Conservation (phyloP, 2,113 vertebrate species). For the Otis tarda region DNA sequence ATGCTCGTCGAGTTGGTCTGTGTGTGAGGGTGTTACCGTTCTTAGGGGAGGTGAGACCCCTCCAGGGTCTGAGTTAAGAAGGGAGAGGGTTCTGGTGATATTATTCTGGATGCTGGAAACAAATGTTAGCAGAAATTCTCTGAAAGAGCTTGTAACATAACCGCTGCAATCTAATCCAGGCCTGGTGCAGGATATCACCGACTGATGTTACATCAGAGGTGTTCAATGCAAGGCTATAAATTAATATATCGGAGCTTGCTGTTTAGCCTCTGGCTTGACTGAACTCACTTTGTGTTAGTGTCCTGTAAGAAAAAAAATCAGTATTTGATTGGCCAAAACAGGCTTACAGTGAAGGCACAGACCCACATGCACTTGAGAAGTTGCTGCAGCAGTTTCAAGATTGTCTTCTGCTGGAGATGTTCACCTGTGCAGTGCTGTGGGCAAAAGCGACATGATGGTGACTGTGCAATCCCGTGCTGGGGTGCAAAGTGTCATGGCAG, state of each 20-base stretch:
- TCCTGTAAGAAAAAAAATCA: neutral
- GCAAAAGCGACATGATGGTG: neutral
- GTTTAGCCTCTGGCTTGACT: neutral
- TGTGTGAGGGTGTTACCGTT: neutral
- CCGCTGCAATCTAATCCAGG: neutral
- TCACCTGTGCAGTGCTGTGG: neutral
- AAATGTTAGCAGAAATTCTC: neutral
- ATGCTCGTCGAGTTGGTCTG: neutral
- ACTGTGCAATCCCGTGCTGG: neutral
- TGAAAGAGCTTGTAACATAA: neutral
- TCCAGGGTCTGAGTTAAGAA: neutral
- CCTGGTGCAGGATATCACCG: neutral
- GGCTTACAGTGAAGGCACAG: neutral
- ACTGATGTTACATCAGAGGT: neutral
- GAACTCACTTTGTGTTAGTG: neutral
- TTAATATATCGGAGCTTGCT: neutral
- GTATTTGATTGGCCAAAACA: neutral
- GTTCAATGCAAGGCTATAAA: neutral
- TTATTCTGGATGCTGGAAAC: slow-evolving; percentile 22
- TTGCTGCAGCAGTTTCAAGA: neutral
- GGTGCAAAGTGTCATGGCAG: neutral
- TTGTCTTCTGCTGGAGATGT: neutral
- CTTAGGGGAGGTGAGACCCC: neutral
- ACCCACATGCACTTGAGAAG: neutral
- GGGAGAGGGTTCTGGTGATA: neutral